Percentiles rank a stretch among this genome's conserved stretches.
phyloP scores from a whole-genome alignment of 2,797 vertebrate genomes.

The Loris lydekkerianus region DNA sequence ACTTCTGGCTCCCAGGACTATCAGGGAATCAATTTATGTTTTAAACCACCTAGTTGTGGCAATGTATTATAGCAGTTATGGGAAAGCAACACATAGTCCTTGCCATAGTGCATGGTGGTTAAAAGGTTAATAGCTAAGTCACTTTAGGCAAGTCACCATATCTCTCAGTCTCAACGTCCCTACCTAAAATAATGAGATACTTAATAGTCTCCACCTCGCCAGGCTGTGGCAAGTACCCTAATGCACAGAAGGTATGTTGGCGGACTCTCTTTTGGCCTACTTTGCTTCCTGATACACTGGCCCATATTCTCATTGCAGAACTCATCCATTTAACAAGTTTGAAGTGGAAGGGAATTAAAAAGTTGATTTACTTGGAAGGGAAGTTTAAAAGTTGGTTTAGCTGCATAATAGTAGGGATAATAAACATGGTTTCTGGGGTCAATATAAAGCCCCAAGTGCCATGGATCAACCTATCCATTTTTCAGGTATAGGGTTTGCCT shows the following conservation, averaged over 20 bases:
- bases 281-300: background rate
- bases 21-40: background rate
- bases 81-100: background rate
- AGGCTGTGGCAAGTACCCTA: background rate
- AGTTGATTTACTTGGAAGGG: background rate
- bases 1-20: background rate
- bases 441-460: background rate
- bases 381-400: background rate
- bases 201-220: background rate
- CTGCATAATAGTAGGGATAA: background rate
- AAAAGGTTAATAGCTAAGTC: background rate
- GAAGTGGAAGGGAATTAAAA: background rate
- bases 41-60: background rate
- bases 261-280: background rate
- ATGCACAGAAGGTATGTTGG: fast-evolving
- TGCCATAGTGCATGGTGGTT: no score
- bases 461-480: background rate
- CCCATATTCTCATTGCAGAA: background rate
- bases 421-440: background rate
- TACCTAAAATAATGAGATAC: background rate
- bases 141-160: background rate
- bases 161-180: background rate
- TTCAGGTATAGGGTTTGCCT: background rate
- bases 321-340: background rate
- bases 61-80: background rate